A percentile compares a stretch with the other conserved stretches of the same genome.
phyloP scores from a whole-genome alignment of 2,113 vertebrate genomes.

The Petroica traversi region DNA sequence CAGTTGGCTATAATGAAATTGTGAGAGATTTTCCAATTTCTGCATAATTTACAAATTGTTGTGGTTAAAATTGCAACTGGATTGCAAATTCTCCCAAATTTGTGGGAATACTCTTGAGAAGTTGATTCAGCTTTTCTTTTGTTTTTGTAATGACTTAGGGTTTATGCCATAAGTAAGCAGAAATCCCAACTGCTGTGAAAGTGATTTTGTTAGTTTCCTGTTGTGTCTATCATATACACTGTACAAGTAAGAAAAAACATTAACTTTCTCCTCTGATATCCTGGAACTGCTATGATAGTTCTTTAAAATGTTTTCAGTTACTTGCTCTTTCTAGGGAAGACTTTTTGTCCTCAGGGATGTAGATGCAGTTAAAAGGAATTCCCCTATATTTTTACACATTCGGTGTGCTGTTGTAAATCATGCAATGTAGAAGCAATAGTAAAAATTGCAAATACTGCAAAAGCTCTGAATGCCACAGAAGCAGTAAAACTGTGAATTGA shows the following conservation, averaged over 20 bases:
- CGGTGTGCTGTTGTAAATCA: neutral
- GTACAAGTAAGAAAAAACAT: neutral
- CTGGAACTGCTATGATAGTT: neutral
- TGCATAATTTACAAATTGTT: neutral
- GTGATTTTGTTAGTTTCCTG: neutral
- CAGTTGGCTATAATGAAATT: neutral
- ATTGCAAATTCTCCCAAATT: neutral
- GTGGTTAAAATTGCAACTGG: neutral
- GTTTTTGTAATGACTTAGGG: neutral
- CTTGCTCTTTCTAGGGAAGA: neutral
- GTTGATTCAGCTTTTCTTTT: neutral
- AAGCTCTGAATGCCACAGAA: neutral
- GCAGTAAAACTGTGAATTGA: conserved; percentile 10
- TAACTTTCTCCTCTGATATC: neutral
- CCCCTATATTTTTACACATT: neutral
- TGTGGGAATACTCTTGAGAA: neutral
- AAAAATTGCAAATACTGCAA: neutral
- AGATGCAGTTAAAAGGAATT: neutral
- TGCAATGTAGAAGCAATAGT: neutral
- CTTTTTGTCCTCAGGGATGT: neutral
- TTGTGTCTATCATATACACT: neutral
- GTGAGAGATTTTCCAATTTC: neutral
- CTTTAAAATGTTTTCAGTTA: neutral
- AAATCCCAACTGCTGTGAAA: neutral
- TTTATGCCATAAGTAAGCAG: neutral